Percentiles rank a stretch among this genome's conserved stretches.
These are phyloP conservation scores for Tenthredo mesomela DNA, from an alignment of 2,888 invertebrate species.

Conservation along the genomic window DNA sequence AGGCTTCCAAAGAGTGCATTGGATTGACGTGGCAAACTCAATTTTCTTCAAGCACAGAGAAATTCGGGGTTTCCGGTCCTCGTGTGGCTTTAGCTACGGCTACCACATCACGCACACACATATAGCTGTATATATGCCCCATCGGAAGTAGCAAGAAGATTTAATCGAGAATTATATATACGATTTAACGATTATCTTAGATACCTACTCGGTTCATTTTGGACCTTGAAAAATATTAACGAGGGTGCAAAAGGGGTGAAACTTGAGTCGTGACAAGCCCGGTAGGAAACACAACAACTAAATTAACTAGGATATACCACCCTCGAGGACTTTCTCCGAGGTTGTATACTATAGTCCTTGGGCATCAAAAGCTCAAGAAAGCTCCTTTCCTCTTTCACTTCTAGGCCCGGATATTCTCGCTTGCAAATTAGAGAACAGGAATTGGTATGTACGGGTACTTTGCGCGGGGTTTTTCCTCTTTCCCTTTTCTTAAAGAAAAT, in stretches of 20 bases:
- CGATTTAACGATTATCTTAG: neutral
- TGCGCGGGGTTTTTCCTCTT: neutral
- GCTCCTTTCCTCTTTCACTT: constrained; percentile 17
- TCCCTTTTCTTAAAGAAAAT: neutral
- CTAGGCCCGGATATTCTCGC: constrained; percentile 4
- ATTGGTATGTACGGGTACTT: constrained; percentile 6
- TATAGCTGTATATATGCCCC: neutral
- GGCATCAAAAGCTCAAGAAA: constrained; percentile 42
- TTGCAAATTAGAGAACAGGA: constrained; percentile 42
- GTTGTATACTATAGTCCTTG: neutral
- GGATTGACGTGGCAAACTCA: constrained; percentile 58
- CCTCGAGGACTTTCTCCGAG: neutral
- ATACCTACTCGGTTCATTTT: neutral
- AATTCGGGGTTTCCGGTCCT: constrained; percentile 30
- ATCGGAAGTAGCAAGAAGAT: neutral
- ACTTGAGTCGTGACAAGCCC: neutral
- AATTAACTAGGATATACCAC: constrained; percentile 15
- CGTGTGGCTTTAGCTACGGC: neutral
- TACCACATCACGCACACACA: neutral
- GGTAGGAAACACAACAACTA: constrained; percentile 22
- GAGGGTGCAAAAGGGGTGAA: neutral
- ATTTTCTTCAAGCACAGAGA: constrained; percentile 56
- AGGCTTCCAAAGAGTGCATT: constrained; percentile 56
- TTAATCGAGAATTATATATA: neutral
- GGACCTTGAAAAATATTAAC: neutral